Evolutionary conservation across 2,113 vertebrate species (phyloP).

Genomic region (Onychorhynchus coronatus): DNA sequence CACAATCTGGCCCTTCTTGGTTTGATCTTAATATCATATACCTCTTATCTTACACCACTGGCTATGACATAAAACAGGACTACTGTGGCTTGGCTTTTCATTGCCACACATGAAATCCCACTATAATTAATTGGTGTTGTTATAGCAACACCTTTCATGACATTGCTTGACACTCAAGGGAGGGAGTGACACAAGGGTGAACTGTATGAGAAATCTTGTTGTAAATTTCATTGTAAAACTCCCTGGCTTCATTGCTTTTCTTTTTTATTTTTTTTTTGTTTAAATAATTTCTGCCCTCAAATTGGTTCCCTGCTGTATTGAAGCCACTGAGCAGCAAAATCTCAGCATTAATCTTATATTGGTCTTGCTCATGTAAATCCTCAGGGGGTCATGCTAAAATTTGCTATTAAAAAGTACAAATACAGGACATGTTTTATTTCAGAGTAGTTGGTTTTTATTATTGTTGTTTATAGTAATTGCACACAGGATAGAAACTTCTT

Average conservation of each 20-base stretch:
- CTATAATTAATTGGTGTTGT: conserved; percentile 72
- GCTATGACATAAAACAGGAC: conserved; percentile 24
- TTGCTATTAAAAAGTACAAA: conserved; percentile 6
- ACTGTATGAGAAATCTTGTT: conserved; percentile 12
- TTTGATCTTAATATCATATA: background rate
- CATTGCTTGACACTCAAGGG: conserved; percentile 22
- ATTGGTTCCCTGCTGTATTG: background rate
- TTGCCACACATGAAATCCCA: conserved; percentile 44
- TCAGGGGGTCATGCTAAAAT: background rate
- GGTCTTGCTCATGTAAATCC: conserved; percentile 3
- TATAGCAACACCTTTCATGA: conserved; percentile 65
- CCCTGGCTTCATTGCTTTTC: background rate
- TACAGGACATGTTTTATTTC: background rate
- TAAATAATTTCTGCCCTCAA: background rate
- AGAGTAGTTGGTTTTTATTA: background rate
- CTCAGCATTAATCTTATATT: background rate
- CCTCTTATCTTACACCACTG: conserved; percentile 15
- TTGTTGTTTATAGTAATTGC: background rate
- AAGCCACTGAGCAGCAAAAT: conserved; percentile 14
- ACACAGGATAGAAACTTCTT: background rate
- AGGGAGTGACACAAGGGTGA: conserved; percentile 1
- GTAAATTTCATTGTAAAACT: conserved; percentile 14
- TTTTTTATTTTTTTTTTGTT: background rate
- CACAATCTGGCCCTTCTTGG: background rate
- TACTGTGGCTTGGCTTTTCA: conserved; percentile 22